A percentile compares a stretch with the other conserved stretches of the same genome.
Conservation (phyloP, 2,113 vertebrate genomes). For the Zosterops japonicus region DNA sequence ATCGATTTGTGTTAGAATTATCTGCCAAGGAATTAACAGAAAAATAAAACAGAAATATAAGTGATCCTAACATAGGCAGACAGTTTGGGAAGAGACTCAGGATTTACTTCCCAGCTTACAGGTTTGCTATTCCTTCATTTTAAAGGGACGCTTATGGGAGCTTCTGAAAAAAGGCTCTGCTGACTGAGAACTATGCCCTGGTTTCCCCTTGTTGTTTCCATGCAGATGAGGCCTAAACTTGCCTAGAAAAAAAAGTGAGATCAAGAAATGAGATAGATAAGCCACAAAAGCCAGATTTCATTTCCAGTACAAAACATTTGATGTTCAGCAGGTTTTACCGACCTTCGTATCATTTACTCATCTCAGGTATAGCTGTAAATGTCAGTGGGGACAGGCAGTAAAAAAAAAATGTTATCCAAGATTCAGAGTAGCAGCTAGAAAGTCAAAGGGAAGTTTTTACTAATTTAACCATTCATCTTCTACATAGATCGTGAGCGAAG, state of each 20-base stretch:
- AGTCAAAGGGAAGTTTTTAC: not conserved
- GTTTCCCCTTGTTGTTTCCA: not conserved
- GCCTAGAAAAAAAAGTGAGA: not conserved
- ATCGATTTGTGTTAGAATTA: not conserved
- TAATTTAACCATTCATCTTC: not conserved
- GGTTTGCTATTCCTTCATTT: not conserved
- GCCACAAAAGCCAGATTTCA: not conserved
- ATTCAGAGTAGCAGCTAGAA: not conserved
- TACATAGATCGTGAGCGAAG: rapidly evolving
- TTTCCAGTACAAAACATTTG: not conserved
- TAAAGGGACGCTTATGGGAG: not conserved
- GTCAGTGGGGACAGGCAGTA: not conserved
- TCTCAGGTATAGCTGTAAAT: not conserved
- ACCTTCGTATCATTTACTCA: not conserved
- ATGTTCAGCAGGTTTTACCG: not conserved
- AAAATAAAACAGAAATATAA: not conserved
- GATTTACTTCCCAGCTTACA: not conserved
- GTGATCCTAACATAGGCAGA: not conserved
- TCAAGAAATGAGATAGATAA: conserved; percentile 6
- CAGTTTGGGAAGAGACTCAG: not conserved
- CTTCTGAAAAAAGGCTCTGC: not conserved
- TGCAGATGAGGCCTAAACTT: not conserved
- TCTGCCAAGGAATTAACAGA: not conserved
- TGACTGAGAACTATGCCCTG: not conserved
- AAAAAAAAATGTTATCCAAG: not conserved